Evolutionary conservation across 2,888 invertebrate genomes (phyloP).

Genomic region (Chelonus formosanus): DNA sequence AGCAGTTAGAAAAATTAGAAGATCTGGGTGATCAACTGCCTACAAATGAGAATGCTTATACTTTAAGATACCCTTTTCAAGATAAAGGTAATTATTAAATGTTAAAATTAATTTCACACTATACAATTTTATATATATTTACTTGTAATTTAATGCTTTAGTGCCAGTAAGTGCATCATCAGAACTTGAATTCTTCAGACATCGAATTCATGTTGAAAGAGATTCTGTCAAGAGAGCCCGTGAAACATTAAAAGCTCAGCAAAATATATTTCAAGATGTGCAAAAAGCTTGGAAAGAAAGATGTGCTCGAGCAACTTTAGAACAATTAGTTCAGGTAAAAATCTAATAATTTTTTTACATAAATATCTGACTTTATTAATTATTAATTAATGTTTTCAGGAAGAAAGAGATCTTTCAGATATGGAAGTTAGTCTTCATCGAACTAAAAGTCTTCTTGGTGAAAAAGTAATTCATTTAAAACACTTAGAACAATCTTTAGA

Average conservation of each 20-base stretch:
- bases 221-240: constrained; percentile 86
- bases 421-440: constrained; percentile 85
- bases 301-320: constrained; percentile 67
- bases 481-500: constrained; percentile 82
- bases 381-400: constrained; percentile 64
- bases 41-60: constrained; percentile 76
- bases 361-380: neutral
- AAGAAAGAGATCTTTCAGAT: constrained; percentile 83
- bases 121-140: too few relatives aligned
- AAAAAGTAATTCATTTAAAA: constrained; percentile 81
- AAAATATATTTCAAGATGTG: constrained; percentile 73
- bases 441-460: constrained; percentile 80
- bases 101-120: too few relatives aligned
- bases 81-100: constrained; percentile 70
- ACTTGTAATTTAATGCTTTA: constrained; percentile 35
- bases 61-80: constrained; percentile 81
- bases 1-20: constrained; percentile 82
- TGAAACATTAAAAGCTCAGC: constrained; percentile 76
- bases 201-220: constrained; percentile 81
- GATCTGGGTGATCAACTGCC: constrained; percentile 85
- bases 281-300: constrained; percentile 70
- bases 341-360: neutral
- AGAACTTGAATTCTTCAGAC: constrained; percentile 84
- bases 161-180: constrained; percentile 66
- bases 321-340: constrained; percentile 68